Conservation (phyloP, 2,113 vertebrate species). For the Sporophila hypoxantha region DNA sequence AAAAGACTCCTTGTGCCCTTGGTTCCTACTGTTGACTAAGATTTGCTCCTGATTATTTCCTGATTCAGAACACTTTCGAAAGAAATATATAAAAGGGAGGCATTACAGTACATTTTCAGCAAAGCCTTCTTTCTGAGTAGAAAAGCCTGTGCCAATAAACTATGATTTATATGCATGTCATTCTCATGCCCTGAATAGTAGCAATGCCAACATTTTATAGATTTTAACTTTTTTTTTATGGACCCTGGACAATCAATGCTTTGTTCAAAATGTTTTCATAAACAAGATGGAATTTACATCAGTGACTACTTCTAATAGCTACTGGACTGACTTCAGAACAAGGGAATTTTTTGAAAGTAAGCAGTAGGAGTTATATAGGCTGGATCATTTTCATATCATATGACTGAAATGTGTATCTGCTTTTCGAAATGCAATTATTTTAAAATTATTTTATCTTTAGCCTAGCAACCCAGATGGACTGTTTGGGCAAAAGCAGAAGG, state of each 20-base stretch:
- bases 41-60: not conserved
- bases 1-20: not conserved
- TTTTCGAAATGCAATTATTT: not conserved
- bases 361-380: slow-evolving; percentile 42
- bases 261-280: slow-evolving; percentile 58
- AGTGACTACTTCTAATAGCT: slow-evolving; percentile 37
- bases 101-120: not conserved
- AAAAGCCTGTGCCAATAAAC: not conserved
- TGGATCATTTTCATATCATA: slow-evolving; percentile 5
- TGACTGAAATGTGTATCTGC: not conserved
- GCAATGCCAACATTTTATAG: slow-evolving; percentile 31
- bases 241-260: slow-evolving; percentile 38
- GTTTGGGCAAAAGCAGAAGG: not conserved
- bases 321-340: slow-evolving; percentile 50
- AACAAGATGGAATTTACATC: slow-evolving; percentile 58
- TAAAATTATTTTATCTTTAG: not conserved
- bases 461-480: not conserved
- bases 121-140: not conserved
- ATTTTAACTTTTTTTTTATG: slow-evolving; percentile 17
- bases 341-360: slow-evolving; percentile 37
- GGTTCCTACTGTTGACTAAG: not conserved
- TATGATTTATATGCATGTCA: slow-evolving; percentile 37
- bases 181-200: slow-evolving; percentile 37
- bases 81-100: not conserved
- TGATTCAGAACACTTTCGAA: not conserved